Evolutionary conservation across 1,140 invertebrate genomes (phyloP).

Genomic region (Caerostris darwini): DNA sequence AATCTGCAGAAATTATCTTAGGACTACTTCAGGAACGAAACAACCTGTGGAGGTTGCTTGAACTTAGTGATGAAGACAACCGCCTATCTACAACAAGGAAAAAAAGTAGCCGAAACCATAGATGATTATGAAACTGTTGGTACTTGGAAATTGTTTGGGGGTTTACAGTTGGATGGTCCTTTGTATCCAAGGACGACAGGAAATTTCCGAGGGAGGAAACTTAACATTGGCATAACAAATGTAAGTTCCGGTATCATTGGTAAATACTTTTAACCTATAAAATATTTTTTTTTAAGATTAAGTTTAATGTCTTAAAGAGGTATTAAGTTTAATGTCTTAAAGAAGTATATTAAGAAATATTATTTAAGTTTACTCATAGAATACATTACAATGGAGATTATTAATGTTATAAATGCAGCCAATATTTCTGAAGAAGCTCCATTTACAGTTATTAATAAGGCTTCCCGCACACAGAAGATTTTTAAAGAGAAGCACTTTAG

Average conservation of each 20-base stretch:
- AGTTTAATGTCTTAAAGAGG: too few species aligned
- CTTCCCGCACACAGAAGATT: too few species aligned
- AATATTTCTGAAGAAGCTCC: too few species aligned
- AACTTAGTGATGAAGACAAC: slow-evolving; percentile 67
- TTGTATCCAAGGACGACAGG: slow-evolving; percentile 65
- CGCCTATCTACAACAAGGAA: neutral
- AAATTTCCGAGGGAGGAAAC: slow-evolving; percentile 77
- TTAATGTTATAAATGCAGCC: too few species aligned
- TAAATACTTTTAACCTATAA: neutral
- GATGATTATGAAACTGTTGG: slow-evolving; percentile 74
- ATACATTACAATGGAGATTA: too few species aligned
- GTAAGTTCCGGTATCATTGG: slow-evolving; percentile 72
- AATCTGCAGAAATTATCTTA: neutral
- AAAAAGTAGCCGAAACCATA: neutral
- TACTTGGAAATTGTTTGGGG: slow-evolving; percentile 78
- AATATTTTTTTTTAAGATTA: neutral
- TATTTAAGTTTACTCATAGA: too few species aligned
- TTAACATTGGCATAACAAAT: slow-evolving; percentile 79
- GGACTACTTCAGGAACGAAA: slow-evolving; percentile 40
- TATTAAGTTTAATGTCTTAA: too few species aligned
- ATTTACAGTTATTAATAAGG: too few species aligned
- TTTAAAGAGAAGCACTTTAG: too few species aligned
- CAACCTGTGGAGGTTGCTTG: slow-evolving; percentile 65
- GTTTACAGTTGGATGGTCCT: slow-evolving; percentile 53
- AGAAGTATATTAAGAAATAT: too few species aligned